phyloP scores from a whole-genome alignment of 2,888 invertebrate genomes.

The Xanthia icteritia region DNA sequence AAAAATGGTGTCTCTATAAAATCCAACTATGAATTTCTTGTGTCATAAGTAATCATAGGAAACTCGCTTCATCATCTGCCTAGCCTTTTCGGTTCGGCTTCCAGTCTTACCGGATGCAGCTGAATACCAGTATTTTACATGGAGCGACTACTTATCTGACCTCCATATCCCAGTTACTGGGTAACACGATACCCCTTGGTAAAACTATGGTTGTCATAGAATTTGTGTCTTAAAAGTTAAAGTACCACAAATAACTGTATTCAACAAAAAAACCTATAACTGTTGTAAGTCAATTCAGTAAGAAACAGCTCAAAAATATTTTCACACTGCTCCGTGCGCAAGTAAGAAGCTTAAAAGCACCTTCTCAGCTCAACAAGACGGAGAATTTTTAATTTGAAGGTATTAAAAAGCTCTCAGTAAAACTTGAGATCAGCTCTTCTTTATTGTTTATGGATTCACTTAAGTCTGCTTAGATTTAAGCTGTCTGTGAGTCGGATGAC shows the following conservation, averaged over 20 bases:
- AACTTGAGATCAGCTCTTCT: slow-evolving; percentile 28
- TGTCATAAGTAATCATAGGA: too few species aligned
- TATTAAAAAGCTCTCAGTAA: slow-evolving; percentile 35
- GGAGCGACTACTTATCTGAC: too few species aligned
- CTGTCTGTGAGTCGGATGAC: background rate
- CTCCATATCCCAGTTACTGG: too few species aligned
- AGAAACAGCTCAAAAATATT: slow-evolving; percentile 13
- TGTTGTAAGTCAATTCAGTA: background rate
- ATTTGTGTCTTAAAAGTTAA: background rate
- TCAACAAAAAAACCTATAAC: background rate
- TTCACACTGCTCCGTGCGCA: background rate
- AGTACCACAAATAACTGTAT: background rate
- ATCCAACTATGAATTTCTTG: too few species aligned
- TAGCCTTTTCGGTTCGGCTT: too few species aligned
- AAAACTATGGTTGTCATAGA: too few species aligned
- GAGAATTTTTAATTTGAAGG: slow-evolving; percentile 55
- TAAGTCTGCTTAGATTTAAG: slow-evolving; percentile 10
- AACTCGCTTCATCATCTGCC: too few species aligned
- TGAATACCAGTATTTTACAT: too few species aligned
- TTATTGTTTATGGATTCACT: slow-evolving; percentile 42
- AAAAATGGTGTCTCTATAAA: too few species aligned
- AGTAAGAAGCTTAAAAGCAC: slow-evolving; percentile 40
- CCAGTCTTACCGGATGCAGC: too few species aligned
- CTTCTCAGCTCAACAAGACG: slow-evolving; percentile 12
- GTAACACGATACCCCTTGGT: too few species aligned